Conservation (phyloP, 2,113 vertebrate species). For the Polypterus bichir region DNA sequence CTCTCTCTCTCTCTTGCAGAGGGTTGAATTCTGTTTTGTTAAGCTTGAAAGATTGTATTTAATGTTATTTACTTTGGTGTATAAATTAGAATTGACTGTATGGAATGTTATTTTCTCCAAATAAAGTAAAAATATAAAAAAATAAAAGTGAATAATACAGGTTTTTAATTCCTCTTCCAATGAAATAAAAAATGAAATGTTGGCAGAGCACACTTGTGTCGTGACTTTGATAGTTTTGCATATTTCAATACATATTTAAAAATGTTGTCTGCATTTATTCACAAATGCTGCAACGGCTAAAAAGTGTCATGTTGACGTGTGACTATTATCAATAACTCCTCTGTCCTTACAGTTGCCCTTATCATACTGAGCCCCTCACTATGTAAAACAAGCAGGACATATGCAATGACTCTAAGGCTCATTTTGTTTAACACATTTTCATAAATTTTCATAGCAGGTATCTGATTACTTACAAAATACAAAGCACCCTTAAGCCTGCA, state of each 20-base stretch:
- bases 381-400: not conserved
- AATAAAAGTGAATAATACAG: too few species aligned
- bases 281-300: constrained; percentile 1
- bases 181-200: too few species aligned
- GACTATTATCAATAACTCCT: constrained; percentile 1
- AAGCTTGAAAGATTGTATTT: too few species aligned
- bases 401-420: not conserved
- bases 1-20: too few species aligned
- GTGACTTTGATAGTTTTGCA: not conserved
- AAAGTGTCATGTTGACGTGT: not conserved
- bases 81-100: too few species aligned
- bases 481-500: not conserved
- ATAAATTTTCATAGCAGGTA: constrained; percentile 11
- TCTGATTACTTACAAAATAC: not conserved
- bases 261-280: constrained; percentile 17
- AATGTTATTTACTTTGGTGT: too few species aligned
- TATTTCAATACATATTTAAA: constrained; percentile 24
- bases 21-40: too few species aligned
- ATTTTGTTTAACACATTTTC: constrained; percentile 12
- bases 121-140: too few species aligned
- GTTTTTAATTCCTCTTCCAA: too few species aligned
- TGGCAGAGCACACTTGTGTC: too few species aligned
- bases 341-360: constrained; percentile 3
- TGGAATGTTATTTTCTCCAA: too few species aligned
- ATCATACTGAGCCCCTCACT: constrained; percentile 4